These are phyloP conservation scores for Somateria mollissima DNA, from an alignment of 2,797 vertebrate species.

Conservation along the genomic window DNA sequence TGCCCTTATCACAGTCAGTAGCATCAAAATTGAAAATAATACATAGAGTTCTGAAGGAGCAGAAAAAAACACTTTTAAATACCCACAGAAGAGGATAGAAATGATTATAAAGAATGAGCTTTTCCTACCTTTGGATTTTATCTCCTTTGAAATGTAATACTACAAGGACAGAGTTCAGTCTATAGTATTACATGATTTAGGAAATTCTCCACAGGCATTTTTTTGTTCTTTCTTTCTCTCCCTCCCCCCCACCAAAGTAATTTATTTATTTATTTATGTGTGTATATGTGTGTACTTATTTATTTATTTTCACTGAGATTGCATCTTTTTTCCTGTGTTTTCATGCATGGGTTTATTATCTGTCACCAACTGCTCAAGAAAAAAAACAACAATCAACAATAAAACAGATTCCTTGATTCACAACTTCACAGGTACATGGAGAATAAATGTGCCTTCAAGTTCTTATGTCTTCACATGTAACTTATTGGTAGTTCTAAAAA, in stretches of 20 bases:
- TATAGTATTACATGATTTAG: not conserved
- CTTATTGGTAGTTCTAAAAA: not conserved
- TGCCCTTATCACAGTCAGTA: not conserved
- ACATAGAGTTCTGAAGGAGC: not conserved
- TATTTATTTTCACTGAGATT: not conserved
- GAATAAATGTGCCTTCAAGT: not conserved
- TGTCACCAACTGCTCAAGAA: not conserved
- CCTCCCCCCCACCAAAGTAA: no score
- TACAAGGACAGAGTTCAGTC: not conserved
- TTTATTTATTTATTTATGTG: no score
- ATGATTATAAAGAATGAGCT: not conserved
- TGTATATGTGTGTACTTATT: no score
- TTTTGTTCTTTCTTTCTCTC: not conserved
- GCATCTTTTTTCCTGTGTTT: not conserved
- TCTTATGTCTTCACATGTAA: not conserved
- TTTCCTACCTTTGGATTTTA: not conserved
- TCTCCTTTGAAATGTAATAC: not conserved
- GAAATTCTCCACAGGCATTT: not conserved
- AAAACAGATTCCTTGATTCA: not conserved
- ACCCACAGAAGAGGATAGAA: not conserved
- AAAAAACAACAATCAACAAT: not conserved
- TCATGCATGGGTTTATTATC: not conserved
- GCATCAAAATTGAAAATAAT: conserved; percentile 24
- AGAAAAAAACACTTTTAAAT: not conserved
- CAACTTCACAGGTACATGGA: not conserved